Evolutionary conservation across 2,888 invertebrate species (phyloP), one percentile per base, ranked within the genome.

Genomic region (Epistrophe grossulariae): DNA sequence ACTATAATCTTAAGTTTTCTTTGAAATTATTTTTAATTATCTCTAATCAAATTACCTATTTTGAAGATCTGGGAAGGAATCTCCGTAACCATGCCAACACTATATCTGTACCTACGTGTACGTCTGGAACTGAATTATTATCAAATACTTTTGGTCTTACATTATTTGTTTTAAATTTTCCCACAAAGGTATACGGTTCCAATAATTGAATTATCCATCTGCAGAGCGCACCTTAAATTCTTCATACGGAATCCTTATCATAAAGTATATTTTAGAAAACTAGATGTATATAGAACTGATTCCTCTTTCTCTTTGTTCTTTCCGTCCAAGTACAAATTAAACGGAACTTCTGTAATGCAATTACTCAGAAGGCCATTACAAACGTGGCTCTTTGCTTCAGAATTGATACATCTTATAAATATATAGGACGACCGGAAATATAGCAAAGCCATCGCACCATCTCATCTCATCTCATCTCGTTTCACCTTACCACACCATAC

Each of bases 161-260:
- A 55, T 40, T 68, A 55, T 40, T 38, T 70, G 70, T 40, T 52
- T 24, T 40, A 70, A 55, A 40, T 55, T 55, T 55, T 8, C 17
- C 62, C n/a, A 10, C 70, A 74, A 74, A 82, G 59, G 78, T 64
- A 73, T 64, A 73, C 15, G 74, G 59, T 79, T 76, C 82, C 79
- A 87, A 87, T 87, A 87, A 87, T 83, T 87, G 82, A 87, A 79
- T 82, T 82, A 87, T 87, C 82, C 76, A 82, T 87, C 87, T 82
- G 82, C 87, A 87, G 72, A 71, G 66, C 74, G 66, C 74, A 45
- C 38, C 76, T 79, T 79, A 59, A 82, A 76, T 82, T 74, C 71
- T 64, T 59, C 19, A n/a, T n/a, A 73, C 50, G 60, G 73, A 43
- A 45, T 79, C 24, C 48, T 66, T 62, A 45, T 66, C 55, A 60